Evolutionary conservation across 2,888 invertebrate species (phyloP).

Genomic region (Agrotis segetum): DNA sequence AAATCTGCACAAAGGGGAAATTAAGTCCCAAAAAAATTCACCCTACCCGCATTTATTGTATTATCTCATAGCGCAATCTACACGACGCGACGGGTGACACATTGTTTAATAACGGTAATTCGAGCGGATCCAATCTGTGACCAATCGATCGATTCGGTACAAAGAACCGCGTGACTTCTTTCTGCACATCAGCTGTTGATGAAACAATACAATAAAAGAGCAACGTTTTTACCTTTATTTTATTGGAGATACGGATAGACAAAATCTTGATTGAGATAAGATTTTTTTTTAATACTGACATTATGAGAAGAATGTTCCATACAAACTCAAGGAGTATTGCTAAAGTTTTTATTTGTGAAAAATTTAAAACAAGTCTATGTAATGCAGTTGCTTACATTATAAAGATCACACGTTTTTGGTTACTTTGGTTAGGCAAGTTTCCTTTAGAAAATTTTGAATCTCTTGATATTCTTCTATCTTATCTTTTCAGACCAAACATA

Average conservation of each 20-base stretch:
- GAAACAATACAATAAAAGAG: slow-evolving; percentile 35
- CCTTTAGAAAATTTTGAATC: neutral
- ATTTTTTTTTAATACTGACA: neutral
- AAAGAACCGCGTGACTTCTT: slow-evolving; percentile 65
- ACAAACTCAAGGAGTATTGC: neutral
- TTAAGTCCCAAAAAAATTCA: slow-evolving; percentile 2
- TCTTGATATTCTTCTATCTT: neutral
- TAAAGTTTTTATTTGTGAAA: too few species aligned
- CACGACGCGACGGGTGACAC: slow-evolving; percentile 49
- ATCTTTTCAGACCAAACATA: neutral
- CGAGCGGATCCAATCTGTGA: slow-evolving; percentile 64
- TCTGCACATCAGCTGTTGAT: slow-evolving; percentile 56
- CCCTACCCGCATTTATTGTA: slow-evolving; percentile 21
- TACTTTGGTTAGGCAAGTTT: neutral
- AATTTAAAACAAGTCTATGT: neutral
- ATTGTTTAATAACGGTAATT: slow-evolving; percentile 62
- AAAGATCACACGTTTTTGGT: neutral
- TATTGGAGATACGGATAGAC: neutral
- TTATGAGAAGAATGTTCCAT: neutral
- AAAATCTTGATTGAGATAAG: neutral
- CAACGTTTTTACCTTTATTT: neutral
- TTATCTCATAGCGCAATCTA: slow-evolving; percentile 40
- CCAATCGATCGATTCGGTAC: slow-evolving; percentile 66
- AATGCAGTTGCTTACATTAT: too few species aligned
- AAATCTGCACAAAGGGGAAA: slow-evolving; percentile 4